Evolutionary conservation across 1,140 invertebrate genomes (phyloP).

Genomic region (Trissolcus basalis): DNA sequence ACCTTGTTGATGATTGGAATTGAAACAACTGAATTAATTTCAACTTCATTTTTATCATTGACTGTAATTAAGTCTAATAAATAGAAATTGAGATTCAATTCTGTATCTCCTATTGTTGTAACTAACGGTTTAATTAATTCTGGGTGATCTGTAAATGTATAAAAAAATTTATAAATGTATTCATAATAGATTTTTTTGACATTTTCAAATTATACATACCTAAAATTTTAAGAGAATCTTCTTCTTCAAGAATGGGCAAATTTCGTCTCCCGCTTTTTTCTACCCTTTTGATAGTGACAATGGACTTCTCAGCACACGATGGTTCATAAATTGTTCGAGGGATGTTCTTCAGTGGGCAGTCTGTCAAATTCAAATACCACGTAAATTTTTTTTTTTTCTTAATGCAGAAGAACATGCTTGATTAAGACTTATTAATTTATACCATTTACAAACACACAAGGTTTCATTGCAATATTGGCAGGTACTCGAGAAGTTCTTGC

Average conservation of each 20-base stretch:
- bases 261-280: constrained; percentile 69
- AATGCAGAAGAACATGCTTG: constrained; percentile 14
- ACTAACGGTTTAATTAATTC: constrained; percentile 70
- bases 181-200: too few species aligned
- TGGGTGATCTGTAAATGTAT: constrained; percentile 68
- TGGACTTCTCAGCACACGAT: constrained; percentile 66
- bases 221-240: constrained; percentile 69
- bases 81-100: constrained; percentile 67
- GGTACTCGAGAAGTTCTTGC: constrained; percentile 7
- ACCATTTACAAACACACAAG: constrained; percentile 19
- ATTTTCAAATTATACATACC: constrained; percentile 61
- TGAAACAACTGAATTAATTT: constrained; percentile 65
- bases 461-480: constrained; percentile 18
- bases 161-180: constrained; percentile 4
- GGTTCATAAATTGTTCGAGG: constrained; percentile 64
- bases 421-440: constrained; percentile 7
- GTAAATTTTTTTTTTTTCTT: constrained; percentile 9
- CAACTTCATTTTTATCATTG: constrained; percentile 61
- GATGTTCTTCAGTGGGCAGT: constrained; percentile 65
- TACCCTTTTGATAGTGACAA: constrained; percentile 67
- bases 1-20: constrained; percentile 71
- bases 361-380: constrained; percentile 38
- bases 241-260: constrained; percentile 71
- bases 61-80: constrained; percentile 64
- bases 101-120: constrained; percentile 64